Evolutionary conservation across 2,888 invertebrate genomes (phyloP), one percentile per base, ranked within the genome.

Genomic region (Latrodectus elegans): DNA sequence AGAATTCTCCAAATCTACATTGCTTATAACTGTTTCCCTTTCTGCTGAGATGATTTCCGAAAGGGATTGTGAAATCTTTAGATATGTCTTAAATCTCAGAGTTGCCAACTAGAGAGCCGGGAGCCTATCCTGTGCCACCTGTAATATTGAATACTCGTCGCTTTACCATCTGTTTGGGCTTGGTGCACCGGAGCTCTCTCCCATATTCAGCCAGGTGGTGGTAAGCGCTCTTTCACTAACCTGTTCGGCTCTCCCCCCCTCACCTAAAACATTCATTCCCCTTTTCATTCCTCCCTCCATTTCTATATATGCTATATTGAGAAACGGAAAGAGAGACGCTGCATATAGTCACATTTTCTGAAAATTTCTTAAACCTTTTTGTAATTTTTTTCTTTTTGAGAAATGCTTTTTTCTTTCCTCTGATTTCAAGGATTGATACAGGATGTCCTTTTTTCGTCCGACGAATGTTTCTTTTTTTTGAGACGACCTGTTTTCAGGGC

Each of bases 211-310:
- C 81, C 87, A 87, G 87, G 72, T 87, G 81, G 76, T 77, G 76
- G 49, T 68, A 78, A 78, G 73, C 67, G 73, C 74, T 73, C 67
- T 70, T 74, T 60, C 22, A 76, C 75, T 80, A 79, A 86, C 80
- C 85, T 86, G 80, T 73, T 78, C 74, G 73, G 83, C 60, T 79
- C 79, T n/a, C n/a, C n/a, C n/a, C n/a, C n/a, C n/a, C n/a, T n/a
- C 75, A 75, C 85, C 71, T 85, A 70, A 64, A 64, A 73, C 49
- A 79, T 83, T 75, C 55, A 67, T 60, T 67, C 84, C 73, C 26
- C 51, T 22, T n/a, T 74, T 85, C 74, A 38, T 51, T 74, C 84
- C 79, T 85, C 84, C 84, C 68, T 65, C 60, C 38, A 6, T 38
- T 38, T 6, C 38, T 38, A 38, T 38, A 38, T 38, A 38, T 75